Percentiles rank a stretch among this genome's conserved stretches.
Evolutionary conservation across 2,888 invertebrate species (phyloP).

Genomic region (Dynastes tityus): DNA sequence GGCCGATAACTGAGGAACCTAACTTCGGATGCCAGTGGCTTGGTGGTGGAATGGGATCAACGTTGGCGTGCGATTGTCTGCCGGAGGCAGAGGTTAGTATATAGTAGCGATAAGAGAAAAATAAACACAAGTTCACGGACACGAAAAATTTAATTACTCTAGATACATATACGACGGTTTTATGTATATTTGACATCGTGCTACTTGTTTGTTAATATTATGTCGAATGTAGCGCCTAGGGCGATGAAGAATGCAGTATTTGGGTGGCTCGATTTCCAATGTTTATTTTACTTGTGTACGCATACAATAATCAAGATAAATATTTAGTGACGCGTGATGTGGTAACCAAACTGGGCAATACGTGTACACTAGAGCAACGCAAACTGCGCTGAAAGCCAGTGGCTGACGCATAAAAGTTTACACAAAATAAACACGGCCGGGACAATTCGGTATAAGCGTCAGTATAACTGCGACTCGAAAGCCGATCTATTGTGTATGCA

Average conservation of each 20-base stretch:
- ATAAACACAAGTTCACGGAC: conserved; percentile 25
- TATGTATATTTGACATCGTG: conserved; percentile 21
- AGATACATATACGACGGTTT: conserved; percentile 14
- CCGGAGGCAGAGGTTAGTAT: conserved; percentile 62
- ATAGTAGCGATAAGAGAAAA: conserved; percentile 33
- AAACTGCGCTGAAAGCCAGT: no score
- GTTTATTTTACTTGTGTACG: conserved; percentile 20
- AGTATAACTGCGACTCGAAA: no score
- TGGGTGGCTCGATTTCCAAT: conserved; percentile 9
- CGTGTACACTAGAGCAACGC: no score
- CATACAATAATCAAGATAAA: conserved; percentile 11
- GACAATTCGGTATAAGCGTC: no score
- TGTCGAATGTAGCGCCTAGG: conserved; percentile 16
- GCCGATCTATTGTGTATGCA: no score
- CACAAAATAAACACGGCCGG: no score
- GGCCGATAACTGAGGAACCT: conserved; percentile 60
- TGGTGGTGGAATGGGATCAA: conserved; percentile 62
- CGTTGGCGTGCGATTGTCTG: conserved; percentile 63
- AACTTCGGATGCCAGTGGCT: conserved; percentile 66
- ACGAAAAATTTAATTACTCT: conserved; percentile 25
- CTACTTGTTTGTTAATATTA: conserved; percentile 37
- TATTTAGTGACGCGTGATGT: conserved; percentile 12
- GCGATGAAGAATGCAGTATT: conserved; percentile 6
- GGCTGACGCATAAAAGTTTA: no score
- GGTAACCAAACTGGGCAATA: neutral